Base-by-base conservation (phyloP, 2,888 invertebrate genomes). In the Cylloceria caligata region DNA sequence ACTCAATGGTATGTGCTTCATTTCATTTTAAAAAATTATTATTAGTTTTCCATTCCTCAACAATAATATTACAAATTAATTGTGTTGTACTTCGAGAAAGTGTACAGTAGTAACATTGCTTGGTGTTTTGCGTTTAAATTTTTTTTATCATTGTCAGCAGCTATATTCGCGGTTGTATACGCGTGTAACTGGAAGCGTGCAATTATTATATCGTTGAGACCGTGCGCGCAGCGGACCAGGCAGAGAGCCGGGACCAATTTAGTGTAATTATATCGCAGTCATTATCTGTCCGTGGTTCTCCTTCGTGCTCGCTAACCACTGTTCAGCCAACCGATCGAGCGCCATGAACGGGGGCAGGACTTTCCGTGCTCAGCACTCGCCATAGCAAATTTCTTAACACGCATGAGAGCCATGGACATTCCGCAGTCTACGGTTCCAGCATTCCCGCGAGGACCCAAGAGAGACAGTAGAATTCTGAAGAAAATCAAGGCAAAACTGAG, bases 231-330 rank as follows among this genome's bases (percentile, higher is more conserved):
- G 30, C 39, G 39, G 30, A 42, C 30, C 57, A 21, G 57, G 67
- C 85, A 75, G 83, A n/a, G 9, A 34, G 16, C 19, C 76, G 77
- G 81, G 67, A 84, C 87, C 88, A 89, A 89, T 89, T 89, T 88
- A 85, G 88, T 84, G 86, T 88, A 89, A 89, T 89, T 89, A 89
- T 87, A 88, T 88, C 86, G 87, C 84, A 86, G 85, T 85, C 83
- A 87, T 87, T 89, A 88, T 88, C 87, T 85, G 73, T 65, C 81
- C 67, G 79, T 77, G 83, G 75, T 79, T 84, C 84, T 85, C 84
- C 73, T 78, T 75, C 82, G 83, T 60, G 79, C 71, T 71, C 57
- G 74, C 67, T 65, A 30, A 64, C 55, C 30, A 45, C 75, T 49
- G 71, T 39, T 69, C 67, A 62, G 62, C 75, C 65, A 72, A 80